phyloP scores from a whole-genome alignment of 2,888 invertebrate species.

The Cephus pulcher region DNA sequence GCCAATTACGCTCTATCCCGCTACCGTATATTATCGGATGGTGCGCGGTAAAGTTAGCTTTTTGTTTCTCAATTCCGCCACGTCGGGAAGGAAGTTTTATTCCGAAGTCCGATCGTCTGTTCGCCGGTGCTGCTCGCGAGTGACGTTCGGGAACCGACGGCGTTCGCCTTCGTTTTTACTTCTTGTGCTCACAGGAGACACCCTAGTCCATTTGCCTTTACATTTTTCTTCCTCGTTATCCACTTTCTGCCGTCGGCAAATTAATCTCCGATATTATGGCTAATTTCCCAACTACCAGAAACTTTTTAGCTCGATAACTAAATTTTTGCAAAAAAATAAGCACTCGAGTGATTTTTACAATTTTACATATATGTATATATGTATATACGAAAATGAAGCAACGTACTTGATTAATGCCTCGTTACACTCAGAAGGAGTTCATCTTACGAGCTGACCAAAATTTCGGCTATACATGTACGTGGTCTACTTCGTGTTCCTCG shows the following conservation, averaged over 20 bases:
- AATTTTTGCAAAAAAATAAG: not conserved
- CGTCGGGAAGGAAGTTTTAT: conserved; percentile 36
- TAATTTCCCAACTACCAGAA: not conserved
- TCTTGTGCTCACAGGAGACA: not conserved
- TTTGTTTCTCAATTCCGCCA: conserved; percentile 44
- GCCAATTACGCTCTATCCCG: conserved; percentile 46
- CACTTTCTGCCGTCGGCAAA: not conserved
- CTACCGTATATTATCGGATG: conserved; percentile 40
- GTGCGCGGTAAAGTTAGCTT: conserved; percentile 46
- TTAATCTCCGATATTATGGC: not conserved
- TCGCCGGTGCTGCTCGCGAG: not conserved
- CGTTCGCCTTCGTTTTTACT: not conserved
- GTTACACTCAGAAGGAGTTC: not conserved
- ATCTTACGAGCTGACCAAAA: not conserved
- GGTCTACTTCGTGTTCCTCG: not conserved
- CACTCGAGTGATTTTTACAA: no score
- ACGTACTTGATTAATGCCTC: not conserved
- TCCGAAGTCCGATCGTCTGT: conserved; percentile 15
- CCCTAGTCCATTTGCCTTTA: conserved; percentile 8
- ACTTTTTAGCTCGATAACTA: not conserved
- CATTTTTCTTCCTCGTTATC: conserved; percentile 9
- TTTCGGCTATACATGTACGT: not conserved
- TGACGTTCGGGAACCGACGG: not conserved
- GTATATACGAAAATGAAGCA: not conserved
- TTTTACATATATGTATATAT: no score